Conservation (phyloP, 2,113 vertebrate genomes). For the Fregetta grallaria region DNA sequence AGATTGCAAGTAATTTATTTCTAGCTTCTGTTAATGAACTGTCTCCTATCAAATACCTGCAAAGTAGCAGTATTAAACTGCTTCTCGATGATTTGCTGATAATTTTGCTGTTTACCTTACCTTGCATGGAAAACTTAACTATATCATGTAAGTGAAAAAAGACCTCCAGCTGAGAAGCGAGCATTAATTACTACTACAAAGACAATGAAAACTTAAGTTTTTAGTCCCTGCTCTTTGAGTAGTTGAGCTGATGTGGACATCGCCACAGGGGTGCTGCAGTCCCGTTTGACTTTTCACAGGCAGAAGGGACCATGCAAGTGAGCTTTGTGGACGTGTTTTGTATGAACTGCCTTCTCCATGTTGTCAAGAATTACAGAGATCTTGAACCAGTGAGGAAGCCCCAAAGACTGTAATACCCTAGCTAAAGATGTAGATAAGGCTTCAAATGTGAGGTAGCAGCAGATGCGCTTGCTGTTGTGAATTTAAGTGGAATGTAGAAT, state of each 20-base stretch:
- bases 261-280: not conserved
- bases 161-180: not conserved
- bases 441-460: not conserved
- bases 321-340: not conserved
- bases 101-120: not conserved
- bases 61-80: not conserved
- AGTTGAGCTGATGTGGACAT: not conserved
- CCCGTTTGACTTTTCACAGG: fast-evolving
- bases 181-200: not conserved
- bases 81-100: not conserved
- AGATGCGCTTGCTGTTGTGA: not conserved
- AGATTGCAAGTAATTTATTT: not conserved
- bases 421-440: not conserved
- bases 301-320: not conserved
- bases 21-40: not conserved
- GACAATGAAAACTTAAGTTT: not conserved
- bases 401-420: not conserved
- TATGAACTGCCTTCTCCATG: not conserved
- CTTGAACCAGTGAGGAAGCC: not conserved
- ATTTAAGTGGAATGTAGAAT: not conserved
- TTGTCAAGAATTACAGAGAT: not conserved
- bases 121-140: not conserved
- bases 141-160: not conserved
- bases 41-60: not conserved
- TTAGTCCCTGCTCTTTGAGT: not conserved